Percentiles rank a stretch among this genome's conserved stretches.
phyloP scores from a whole-genome alignment of 2,113 vertebrate species.

The Melanotaenia duboulayi region DNA sequence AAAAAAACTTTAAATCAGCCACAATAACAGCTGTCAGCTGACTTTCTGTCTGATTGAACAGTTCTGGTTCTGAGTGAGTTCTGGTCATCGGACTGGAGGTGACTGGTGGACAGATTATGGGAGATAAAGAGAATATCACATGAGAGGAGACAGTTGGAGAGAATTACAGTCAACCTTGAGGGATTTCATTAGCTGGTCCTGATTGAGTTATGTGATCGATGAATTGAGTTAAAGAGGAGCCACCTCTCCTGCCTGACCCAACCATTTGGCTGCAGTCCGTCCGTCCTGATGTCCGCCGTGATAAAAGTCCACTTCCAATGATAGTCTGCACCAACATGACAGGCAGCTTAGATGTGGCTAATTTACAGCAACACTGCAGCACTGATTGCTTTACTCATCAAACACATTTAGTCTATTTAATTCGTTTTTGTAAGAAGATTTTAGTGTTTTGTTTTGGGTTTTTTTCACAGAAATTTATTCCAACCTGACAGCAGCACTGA shows the following conservation, averaged over 20 bases:
- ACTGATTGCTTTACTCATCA: no score
- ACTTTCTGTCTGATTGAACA: no score
- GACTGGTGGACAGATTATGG: neutral
- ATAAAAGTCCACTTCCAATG: no score
- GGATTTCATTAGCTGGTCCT: slow-evolving; percentile 61
- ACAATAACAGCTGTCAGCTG: no score
- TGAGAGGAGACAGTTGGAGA: slow-evolving; percentile 39
- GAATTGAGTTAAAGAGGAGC: slow-evolving; percentile 39
- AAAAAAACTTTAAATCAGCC: no score
- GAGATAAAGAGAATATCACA: slow-evolving; percentile 9
- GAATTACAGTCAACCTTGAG: slow-evolving; percentile 43
- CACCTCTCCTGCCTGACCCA: neutral
- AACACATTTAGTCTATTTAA: no score
- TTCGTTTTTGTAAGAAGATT: no score
- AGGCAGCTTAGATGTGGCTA: no score
- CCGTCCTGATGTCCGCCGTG: neutral
- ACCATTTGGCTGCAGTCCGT: neutral
- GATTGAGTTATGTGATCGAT: slow-evolving; percentile 59
- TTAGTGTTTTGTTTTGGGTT: no score
- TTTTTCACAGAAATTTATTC: no score
- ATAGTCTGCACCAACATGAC: no score
- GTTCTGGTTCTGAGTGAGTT: neutral
- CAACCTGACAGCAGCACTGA: no score
- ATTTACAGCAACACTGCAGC: neutral
- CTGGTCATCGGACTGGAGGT: neutral